Evolutionary conservation across 2,888 invertebrate genomes (phyloP).

Genomic region (Chromoteleia sp.): DNA sequence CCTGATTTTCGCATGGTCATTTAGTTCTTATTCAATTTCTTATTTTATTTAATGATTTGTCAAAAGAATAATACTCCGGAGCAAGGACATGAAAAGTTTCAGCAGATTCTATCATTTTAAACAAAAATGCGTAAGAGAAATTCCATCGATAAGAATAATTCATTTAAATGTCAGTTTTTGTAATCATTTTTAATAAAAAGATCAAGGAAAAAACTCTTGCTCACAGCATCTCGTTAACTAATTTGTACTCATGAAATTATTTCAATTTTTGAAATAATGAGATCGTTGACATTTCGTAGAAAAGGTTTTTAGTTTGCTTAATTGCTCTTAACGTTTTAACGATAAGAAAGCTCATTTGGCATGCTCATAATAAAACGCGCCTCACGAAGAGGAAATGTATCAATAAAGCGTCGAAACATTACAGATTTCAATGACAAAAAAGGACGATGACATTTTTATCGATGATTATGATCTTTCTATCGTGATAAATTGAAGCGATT

Average conservation of each 20-base stretch:
- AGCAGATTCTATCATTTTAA: no score
- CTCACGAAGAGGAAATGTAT: slow-evolving; percentile 4
- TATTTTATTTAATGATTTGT: no score
- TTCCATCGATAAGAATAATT: not conserved
- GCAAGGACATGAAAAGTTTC: no score
- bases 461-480: slow-evolving; percentile 36
- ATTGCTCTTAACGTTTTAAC: slow-evolving; percentile 44
- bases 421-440: slow-evolving; percentile 1
- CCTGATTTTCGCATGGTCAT: no score
- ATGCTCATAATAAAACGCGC: slow-evolving; percentile 34
- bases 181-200: slow-evolving; percentile 1
- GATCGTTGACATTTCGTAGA: slow-evolving; percentile 27
- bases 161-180: slow-evolving; percentile 6
- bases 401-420: slow-evolving; percentile 24
- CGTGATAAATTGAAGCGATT: slow-evolving; percentile 36
- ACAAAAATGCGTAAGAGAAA: no score
- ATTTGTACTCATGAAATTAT: slow-evolving; percentile 36
- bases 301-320: slow-evolving; percentile 34
- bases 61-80: no score
- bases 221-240: not conserved
- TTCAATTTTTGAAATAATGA: slow-evolving; percentile 26
- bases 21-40: no score
- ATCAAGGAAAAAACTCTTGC: not conserved
- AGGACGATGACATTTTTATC: slow-evolving; percentile 22
- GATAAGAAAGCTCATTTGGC: slow-evolving; percentile 44